Conservation (phyloP, 2,888 invertebrate species). For the Morpho achilles region DNA sequence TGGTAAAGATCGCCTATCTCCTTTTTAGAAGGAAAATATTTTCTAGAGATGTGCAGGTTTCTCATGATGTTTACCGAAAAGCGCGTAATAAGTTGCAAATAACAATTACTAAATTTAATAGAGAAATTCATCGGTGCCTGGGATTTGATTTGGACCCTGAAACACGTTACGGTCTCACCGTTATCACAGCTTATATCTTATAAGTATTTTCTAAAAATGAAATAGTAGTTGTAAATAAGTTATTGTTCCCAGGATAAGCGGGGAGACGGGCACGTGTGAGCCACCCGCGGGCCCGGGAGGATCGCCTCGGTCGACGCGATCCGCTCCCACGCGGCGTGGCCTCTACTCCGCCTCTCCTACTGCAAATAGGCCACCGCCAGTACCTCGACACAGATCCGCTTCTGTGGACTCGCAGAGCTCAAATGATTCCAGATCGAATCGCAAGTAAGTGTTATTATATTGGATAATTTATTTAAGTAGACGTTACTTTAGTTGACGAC, state of each 20-base stretch:
- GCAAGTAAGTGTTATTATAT: slow-evolving; percentile 74
- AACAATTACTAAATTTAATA: no score
- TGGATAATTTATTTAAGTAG: no score
- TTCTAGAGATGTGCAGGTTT: no score
- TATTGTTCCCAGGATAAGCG: slow-evolving; percentile 45
- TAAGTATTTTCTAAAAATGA: no score
- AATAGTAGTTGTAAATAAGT: background rate
- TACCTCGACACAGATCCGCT: slow-evolving; percentile 83
- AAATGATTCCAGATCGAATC: slow-evolving; percentile 88
- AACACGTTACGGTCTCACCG: no score
- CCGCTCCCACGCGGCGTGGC: slow-evolving; percentile 86
- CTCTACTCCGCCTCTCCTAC: slow-evolving; percentile 86
- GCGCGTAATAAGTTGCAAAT: no score
- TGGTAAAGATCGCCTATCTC: no score
- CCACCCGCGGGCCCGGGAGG: slow-evolving; percentile 63
- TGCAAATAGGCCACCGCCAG: slow-evolving; percentile 88
- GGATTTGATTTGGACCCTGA: no score
- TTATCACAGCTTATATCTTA: no score
- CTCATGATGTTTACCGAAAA: background rate
- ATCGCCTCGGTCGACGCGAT: slow-evolving; percentile 89
- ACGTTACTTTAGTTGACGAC: no score
- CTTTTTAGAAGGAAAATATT: background rate
- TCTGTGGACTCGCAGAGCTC: slow-evolving; percentile 94
- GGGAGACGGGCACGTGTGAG: slow-evolving; percentile 55
- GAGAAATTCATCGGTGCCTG: no score